Evolutionary conservation across 2,888 invertebrate species (phyloP).

Genomic region (Apotomis capreana): DNA sequence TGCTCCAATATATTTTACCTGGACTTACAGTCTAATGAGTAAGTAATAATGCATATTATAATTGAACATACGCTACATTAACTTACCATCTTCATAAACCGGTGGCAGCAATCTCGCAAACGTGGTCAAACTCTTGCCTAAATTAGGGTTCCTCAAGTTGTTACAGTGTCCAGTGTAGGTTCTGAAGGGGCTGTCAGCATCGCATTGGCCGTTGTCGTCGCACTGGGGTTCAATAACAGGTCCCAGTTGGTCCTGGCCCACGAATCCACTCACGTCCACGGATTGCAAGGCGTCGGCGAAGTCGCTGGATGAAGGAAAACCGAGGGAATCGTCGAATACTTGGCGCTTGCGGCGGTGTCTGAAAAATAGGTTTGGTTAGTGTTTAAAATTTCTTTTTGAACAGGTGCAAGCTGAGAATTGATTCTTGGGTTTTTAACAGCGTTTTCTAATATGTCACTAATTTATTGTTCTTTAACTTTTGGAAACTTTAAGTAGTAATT

Average conservation of each 20-base stretch:
- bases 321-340: constrained; percentile 84
- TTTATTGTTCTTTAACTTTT: too few species aligned
- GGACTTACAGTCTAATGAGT: too few species aligned
- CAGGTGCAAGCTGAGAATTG: too few species aligned
- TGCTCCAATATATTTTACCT: too few species aligned
- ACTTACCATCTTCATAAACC: constrained; percentile 92
- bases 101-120: constrained; percentile 93
- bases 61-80: neutral
- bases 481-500: too few species aligned
- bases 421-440: too few species aligned
- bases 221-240: constrained; percentile 87
- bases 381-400: too few species aligned
- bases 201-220: constrained; percentile 88
- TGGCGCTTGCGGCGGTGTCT: constrained; percentile 88
- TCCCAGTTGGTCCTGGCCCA: constrained; percentile 84
- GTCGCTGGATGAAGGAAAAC: constrained; percentile 82
- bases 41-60: too few species aligned
- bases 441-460: too few species aligned
- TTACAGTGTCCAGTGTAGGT: constrained; percentile 94
- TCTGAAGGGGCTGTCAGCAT: constrained; percentile 87
- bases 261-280: constrained; percentile 89
- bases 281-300: constrained; percentile 90
- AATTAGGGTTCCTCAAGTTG: constrained; percentile 91
- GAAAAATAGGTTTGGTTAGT: constrained; percentile 42
- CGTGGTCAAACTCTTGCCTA: constrained; percentile 92